Evolutionary conservation across 2,113 vertebrate species (phyloP), one percentile per base, ranked within the genome.

Genomic region (Pantherophis guttatus): DNA sequence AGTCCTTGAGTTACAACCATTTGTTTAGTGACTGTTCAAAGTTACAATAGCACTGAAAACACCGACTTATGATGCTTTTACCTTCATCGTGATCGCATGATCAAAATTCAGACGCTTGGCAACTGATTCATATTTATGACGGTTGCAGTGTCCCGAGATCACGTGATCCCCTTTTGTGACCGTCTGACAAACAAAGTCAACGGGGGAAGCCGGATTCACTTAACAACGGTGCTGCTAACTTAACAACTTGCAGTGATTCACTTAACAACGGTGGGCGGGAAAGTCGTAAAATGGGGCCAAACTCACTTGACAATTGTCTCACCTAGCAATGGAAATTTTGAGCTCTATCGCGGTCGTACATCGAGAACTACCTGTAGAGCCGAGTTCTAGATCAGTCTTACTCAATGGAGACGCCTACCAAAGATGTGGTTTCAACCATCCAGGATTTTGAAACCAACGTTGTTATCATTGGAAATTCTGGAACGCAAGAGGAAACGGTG

Each of bases 311-410:
- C 57, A 58, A 8, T 58, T 21, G 11, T 58, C 57, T 58, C 57
- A 26, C 59, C 26, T 62, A 62, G 59, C 10, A 65, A 2, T 29
- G 26, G 59, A 29, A 29, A 29, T 23, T 24, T 58, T 58, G 57
- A 58, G 21, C 57, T 58, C 57, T 0, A 0, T 2, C 2, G 7
- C 2, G 7, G 21, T 8, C 57, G 2, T 58, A 58, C 8, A 7
- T 8, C 21, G 7, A 58, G 57, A 23, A 58, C 8, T 23, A 58
- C 21, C 57, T 58, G 57, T 52, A 9, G 21, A 57, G 55, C 6
- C 55, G 23, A 23, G 26, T 65, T 65, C 26, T 65, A 29, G n/a
- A 7, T 75, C 6, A 33, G 15, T 17, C n/a, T 75, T 33, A 19
- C 70, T 19, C n/a, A 33, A 19, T 19, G n/a, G 39, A 33, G 70